These are phyloP conservation scores for Pandemis corylana DNA, from an alignment of 2,888 invertebrate species.

Conservation along the genomic window DNA sequence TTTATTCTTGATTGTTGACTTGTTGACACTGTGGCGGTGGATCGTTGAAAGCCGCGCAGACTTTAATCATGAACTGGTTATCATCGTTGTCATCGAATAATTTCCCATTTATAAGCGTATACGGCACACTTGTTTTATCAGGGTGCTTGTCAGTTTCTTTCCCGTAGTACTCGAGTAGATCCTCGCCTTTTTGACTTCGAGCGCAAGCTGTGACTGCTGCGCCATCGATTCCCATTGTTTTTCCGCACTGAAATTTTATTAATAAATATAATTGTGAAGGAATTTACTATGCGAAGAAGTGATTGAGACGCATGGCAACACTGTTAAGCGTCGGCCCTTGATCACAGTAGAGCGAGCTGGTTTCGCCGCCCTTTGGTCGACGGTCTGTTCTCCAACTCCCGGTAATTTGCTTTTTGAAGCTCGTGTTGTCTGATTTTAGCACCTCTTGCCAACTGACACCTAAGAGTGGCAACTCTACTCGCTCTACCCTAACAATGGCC, in stretches of 20 bases:
- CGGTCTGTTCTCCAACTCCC: too few relatives aligned
- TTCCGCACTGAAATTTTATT: constrained; percentile 28
- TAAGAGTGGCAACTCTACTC: too few relatives aligned
- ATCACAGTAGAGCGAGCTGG: too few relatives aligned
- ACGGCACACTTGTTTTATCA: constrained; percentile 1
- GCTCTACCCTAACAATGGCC: too few relatives aligned
- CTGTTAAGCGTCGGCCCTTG: too few relatives aligned
- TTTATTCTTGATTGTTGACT: background rate
- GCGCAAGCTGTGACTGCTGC: constrained; percentile 28
- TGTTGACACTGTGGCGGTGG: constrained; percentile 4
- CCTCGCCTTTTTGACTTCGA: constrained; percentile 22
- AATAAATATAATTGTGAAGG: background rate
- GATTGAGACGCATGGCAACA: too few relatives aligned
- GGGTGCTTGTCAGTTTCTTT: constrained; percentile 13
- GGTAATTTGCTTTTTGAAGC: too few relatives aligned
- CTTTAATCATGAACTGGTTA: background rate
- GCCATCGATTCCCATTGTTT: constrained; percentile 20
- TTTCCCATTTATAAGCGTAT: constrained; percentile 25
- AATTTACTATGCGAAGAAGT: too few relatives aligned
- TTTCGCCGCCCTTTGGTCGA: too few relatives aligned
- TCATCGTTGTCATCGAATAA: background rate
- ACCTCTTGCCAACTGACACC: too few relatives aligned
- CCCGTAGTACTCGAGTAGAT: constrained; percentile 35
- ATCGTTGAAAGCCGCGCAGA: constrained; percentile 10
- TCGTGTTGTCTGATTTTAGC: too few relatives aligned